Conservation (phyloP, 2,797 vertebrate genomes). For the Masticophis lateralis region DNA sequence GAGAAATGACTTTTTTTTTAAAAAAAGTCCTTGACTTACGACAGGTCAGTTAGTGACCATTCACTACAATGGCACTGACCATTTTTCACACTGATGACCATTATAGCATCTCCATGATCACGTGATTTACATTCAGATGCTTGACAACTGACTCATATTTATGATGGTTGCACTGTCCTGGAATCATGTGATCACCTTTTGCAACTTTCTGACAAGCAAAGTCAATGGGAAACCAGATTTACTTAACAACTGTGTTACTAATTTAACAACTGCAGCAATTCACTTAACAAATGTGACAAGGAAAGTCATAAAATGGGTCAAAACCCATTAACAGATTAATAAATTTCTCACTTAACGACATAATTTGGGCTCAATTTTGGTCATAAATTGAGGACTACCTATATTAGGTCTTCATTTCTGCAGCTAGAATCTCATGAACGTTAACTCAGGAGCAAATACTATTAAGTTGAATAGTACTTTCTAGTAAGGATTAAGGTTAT, state of each 20-base stretch:
- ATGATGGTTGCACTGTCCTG: not conserved
- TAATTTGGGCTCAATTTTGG: not conserved
- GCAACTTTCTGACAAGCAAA: not conserved
- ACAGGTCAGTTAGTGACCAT: not conserved
- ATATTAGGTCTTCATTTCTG: not conserved
- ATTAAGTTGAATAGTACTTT: not conserved
- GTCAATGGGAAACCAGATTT: not conserved
- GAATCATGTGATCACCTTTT: not conserved
- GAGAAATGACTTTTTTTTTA: not conserved
- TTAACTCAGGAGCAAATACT: not conserved
- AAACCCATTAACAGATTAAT: not conserved
- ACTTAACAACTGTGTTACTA: not conserved
- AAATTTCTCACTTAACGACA: not conserved
- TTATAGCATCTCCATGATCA: not conserved
- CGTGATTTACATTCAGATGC: not conserved
- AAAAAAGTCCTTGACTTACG: too few relatives aligned
- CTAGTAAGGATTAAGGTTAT: not conserved
- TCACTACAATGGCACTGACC: not conserved
- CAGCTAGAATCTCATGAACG: not conserved
- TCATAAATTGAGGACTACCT: not conserved
- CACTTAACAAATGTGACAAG: not conserved
- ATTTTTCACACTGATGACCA: not conserved
- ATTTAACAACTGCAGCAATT: not conserved
- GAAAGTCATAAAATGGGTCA: not conserved
- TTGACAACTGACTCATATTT: not conserved